These are phyloP conservation scores for Triplophysa rosa DNA, from an alignment of 2,113 vertebrate genomes.

Conservation along the genomic window DNA sequence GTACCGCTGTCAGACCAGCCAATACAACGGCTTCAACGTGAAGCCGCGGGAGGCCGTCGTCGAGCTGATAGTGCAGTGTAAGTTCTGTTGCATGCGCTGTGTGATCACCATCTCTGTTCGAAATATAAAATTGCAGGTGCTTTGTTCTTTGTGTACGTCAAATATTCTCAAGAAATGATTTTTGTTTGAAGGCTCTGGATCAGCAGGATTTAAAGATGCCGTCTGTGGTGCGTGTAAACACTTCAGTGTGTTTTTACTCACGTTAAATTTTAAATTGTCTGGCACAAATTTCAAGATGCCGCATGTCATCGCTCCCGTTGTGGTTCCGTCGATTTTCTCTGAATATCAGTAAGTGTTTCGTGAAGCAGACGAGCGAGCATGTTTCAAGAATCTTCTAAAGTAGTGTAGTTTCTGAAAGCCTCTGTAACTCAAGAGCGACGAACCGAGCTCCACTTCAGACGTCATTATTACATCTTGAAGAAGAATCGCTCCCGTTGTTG, in stretches of 20 bases:
- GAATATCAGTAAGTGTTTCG: neutral
- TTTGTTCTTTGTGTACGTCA: too few relatives aligned
- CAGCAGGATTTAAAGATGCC: too few relatives aligned
- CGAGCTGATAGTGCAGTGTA: constrained; percentile 97
- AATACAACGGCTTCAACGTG: constrained; percentile 97
- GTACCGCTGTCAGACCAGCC: constrained; percentile 96
- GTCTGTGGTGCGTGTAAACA: constrained; percentile 6
- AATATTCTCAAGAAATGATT: too few relatives aligned
- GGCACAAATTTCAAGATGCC: neutral
- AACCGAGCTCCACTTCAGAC: too few relatives aligned
- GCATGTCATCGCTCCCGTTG: neutral
- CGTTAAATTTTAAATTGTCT: neutral
- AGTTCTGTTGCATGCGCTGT: constrained; percentile 62
- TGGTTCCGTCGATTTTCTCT: neutral
- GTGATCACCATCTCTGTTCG: neutral
- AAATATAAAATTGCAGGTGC: too few relatives aligned
- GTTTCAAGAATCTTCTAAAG: too few relatives aligned
- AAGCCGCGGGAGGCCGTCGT: constrained; percentile 92
- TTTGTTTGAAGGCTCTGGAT: too few relatives aligned
- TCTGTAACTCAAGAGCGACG: too few relatives aligned
- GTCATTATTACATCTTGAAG: too few relatives aligned
- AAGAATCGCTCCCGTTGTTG: too few relatives aligned
- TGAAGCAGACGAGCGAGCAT: neutral
- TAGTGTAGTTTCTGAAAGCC: neutral
- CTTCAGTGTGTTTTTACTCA: neutral